Percentiles rank a stretch among this genome's conserved stretches.
Evolutionary conservation across 2,113 vertebrate species (phyloP).

Genomic region (Gasterosteus aculeatus): DNA sequence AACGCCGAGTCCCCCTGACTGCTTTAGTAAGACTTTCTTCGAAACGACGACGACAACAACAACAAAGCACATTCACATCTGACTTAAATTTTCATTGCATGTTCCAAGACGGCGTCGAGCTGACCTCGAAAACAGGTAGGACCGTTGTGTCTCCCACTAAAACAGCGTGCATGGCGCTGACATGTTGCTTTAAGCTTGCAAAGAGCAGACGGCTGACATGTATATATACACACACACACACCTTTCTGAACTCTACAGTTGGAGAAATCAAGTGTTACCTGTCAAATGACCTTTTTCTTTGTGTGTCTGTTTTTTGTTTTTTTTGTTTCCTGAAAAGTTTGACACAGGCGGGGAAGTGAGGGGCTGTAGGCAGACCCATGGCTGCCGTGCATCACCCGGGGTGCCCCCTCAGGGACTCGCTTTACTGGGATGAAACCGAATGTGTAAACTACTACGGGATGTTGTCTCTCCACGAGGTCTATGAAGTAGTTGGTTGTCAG

Average conservation of each 20-base stretch:
- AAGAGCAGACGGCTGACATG: not conserved
- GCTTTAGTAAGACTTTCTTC: not conserved
- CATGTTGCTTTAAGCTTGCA: not conserved
- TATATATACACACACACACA: no score
- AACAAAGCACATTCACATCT: not conserved
- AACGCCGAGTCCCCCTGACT: not conserved
- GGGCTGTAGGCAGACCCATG: constrained; percentile 61
- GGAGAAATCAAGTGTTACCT: not conserved
- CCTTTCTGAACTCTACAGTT: not conserved
- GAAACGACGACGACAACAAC: not conserved
- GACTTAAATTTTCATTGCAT: not conserved
- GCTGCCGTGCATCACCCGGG: constrained; percentile 54
- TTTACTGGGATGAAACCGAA: constrained; percentile 89
- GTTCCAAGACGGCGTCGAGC: constrained; percentile 23
- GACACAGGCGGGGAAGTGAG: constrained; percentile 25
- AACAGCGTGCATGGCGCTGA: not conserved
- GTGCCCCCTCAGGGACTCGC: constrained; percentile 60
- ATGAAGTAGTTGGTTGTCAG: constrained; percentile 89
- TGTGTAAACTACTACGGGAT: constrained; percentile 89
- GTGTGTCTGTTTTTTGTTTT: not conserved
- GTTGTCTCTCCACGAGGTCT: constrained; percentile 89
- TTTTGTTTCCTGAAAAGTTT: constrained; percentile 15
- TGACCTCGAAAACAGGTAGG: constrained; percentile 40
- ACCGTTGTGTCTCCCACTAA: no score
- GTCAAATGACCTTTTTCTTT: not conserved